Percentiles rank a stretch among this genome's conserved stretches.
Evolutionary conservation across 2,888 invertebrate genomes (phyloP).

Genomic region (Ceriagrion tenellum): DNA sequence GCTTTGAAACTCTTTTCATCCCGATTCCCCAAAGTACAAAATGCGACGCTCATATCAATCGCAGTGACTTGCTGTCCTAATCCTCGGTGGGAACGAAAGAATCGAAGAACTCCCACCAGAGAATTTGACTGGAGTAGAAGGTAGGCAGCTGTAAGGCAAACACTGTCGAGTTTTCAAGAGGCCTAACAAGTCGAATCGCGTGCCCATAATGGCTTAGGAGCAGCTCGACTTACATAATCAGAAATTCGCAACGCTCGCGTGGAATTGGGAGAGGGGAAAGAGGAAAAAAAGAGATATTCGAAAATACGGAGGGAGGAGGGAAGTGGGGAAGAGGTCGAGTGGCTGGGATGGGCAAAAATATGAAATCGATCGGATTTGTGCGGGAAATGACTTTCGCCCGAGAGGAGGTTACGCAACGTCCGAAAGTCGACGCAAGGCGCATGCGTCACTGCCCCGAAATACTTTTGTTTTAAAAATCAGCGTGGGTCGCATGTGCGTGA

Average conservation of each 20-base stretch:
- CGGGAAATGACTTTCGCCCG: conserved; percentile 8
- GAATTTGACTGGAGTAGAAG: too few species aligned
- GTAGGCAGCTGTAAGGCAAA: too few species aligned
- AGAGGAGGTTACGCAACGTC: neutral
- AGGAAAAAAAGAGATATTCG: neutral
- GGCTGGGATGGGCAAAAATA: neutral
- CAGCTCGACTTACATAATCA: neutral
- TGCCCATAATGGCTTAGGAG: neutral
- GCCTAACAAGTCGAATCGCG: neutral
- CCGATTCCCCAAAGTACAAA: too few species aligned
- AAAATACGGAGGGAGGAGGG: neutral
- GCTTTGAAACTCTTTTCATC: too few species aligned
- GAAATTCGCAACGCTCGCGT: neutral
- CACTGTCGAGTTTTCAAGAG: neutral
- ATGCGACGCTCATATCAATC: too few species aligned
- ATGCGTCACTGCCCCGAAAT: neutral
- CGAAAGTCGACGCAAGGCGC: neutral
- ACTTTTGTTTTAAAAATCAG: neutral
- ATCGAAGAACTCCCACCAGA: too few species aligned
- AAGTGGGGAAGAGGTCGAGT: neutral
- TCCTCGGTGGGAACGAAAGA: too few species aligned
- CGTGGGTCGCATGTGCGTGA: neutral
- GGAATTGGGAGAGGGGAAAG: neutral
- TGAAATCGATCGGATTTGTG: neutral
- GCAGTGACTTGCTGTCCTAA: too few species aligned